Evolutionary conservation across 2,113 vertebrate species (phyloP).

Genomic region (Microtus richardsoni): DNA sequence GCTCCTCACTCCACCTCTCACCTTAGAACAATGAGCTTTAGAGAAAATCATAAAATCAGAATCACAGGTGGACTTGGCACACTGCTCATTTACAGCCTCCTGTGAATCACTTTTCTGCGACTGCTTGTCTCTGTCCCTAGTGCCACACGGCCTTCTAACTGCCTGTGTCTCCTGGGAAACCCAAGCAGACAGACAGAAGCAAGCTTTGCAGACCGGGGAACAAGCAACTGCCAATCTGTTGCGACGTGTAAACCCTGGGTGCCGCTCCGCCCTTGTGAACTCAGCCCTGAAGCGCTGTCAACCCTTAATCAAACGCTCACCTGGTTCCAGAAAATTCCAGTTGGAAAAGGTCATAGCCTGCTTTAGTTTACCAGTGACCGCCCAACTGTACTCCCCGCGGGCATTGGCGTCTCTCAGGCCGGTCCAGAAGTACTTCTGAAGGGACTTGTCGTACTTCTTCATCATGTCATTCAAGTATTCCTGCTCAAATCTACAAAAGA

Average conservation of each 20-base stretch:
- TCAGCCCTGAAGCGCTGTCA: conserved; percentile 40
- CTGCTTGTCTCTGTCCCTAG: neutral
- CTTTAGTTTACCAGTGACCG: conserved; percentile 78
- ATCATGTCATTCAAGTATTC: conserved; percentile 94
- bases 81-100: conserved; percentile 31
- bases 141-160: conserved; percentile 14
- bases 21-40: conserved; percentile 63
- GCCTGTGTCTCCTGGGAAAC: conserved; percentile 59
- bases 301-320: conserved; percentile 81
- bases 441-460: conserved; percentile 84
- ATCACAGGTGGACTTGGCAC: conserved; percentile 65
- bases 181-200: conserved; percentile 60
- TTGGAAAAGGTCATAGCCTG: conserved; percentile 90
- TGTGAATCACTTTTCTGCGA: conserved; percentile 11
- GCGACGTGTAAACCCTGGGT: conserved; percentile 88
- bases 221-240: conserved; percentile 90
- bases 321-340: conserved; percentile 93
- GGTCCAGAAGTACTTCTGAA: conserved; percentile 92
- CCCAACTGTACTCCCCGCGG: conserved; percentile 93
- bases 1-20: conserved; percentile 18
- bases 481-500: conserved; percentile 94
- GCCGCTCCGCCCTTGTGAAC: conserved; percentile 83
- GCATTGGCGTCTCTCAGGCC: conserved; percentile 91
- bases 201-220: conserved; percentile 84
- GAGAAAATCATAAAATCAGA: conserved; percentile 63